Conservation (phyloP, 2,888 invertebrate species). For the Lacanobia wlatinum region DNA sequence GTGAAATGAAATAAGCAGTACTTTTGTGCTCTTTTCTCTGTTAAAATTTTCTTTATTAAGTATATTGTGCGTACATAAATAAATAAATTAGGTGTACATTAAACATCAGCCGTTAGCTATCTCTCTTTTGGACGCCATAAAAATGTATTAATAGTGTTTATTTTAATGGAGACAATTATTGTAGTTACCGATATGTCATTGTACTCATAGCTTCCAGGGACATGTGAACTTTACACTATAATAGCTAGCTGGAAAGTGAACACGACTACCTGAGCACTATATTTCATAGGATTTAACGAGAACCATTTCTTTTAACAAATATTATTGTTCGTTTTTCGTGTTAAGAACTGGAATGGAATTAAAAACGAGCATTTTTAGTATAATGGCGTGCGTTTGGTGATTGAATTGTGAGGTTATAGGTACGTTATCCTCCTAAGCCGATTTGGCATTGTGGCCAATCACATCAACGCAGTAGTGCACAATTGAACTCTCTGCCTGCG, state of each 20-base stretch:
- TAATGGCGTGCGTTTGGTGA: background rate
- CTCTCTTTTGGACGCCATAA: slow-evolving; percentile 13
- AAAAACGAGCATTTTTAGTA: background rate
- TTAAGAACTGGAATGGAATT: background rate
- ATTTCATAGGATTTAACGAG: slow-evolving; percentile 35
- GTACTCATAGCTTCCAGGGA: slow-evolving; percentile 38
- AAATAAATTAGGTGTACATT: slow-evolving; percentile 1
- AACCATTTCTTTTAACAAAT: slow-evolving; percentile 11
- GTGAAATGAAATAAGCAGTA: too few relatives aligned
- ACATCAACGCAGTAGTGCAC: too few relatives aligned
- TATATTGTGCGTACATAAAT: too few relatives aligned
- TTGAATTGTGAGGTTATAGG: background rate
- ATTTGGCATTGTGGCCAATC: background rate
- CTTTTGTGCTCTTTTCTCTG: too few relatives aligned
- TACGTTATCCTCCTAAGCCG: background rate
- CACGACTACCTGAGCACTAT: slow-evolving; percentile 8
- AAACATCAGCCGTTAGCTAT: slow-evolving; percentile 8
- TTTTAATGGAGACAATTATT: slow-evolving; percentile 18
- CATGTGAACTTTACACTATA: slow-evolving; percentile 42
- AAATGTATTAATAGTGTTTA: slow-evolving; percentile 13
- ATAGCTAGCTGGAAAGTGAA: slow-evolving; percentile 6
- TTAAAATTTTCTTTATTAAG: too few relatives aligned
- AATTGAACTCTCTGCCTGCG: too few relatives aligned
- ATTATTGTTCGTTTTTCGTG: background rate
- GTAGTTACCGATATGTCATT: slow-evolving; percentile 22